Conservation (phyloP, 2,797 vertebrate species). For the Anguilla obscura region DNA sequence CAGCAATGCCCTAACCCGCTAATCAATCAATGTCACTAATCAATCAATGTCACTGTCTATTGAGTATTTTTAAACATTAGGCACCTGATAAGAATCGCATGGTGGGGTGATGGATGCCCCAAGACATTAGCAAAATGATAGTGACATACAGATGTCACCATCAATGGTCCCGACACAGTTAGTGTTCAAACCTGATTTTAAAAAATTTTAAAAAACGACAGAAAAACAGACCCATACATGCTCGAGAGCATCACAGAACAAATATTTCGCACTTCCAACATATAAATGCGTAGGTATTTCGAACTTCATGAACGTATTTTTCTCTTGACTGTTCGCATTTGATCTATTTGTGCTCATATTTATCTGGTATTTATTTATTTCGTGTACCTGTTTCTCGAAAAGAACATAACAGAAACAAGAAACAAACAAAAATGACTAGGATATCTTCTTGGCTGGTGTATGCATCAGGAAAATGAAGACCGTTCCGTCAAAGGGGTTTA, state of each 20-base stretch:
- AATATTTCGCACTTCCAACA: background rate
- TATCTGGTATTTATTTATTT: background rate
- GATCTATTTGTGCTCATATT: background rate
- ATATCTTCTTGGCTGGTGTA: background rate
- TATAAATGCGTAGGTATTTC: background rate
- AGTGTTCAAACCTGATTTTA: background rate
- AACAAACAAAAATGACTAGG: background rate
- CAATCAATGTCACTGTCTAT: constrained; percentile 23
- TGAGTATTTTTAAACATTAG: constrained; percentile 2
- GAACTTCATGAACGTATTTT: background rate
- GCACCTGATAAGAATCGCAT: background rate
- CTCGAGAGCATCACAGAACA: background rate
- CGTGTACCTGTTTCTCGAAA: background rate
- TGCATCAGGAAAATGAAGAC: background rate
- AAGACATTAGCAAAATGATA: background rate
- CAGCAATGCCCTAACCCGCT: background rate
- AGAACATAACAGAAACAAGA: background rate
- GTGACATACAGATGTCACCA: background rate
- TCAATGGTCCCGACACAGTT: background rate
- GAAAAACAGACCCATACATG: background rate
- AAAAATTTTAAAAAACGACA: background rate
- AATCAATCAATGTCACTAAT: constrained; percentile 31
- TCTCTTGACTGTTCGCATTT: background rate
- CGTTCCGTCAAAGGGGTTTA: background rate
- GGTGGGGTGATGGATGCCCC: background rate